These are phyloP conservation scores for Eustalomyia histrio DNA, from an alignment of 2,888 invertebrate species.

Conservation along the genomic window DNA sequence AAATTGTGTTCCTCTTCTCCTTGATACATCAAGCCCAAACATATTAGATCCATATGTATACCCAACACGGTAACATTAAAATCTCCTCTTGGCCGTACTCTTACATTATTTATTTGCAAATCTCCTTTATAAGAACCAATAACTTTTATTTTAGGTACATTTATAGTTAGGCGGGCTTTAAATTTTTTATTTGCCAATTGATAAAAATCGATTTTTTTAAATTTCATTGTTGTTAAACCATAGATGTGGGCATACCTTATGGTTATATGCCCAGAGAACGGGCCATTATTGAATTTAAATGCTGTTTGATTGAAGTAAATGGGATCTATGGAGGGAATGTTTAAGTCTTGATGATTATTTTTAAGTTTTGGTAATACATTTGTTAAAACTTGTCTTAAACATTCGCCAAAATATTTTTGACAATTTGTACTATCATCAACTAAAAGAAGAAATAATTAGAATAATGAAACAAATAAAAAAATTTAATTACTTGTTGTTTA, in stretches of 20 bases:
- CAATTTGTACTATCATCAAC: constrained; percentile 59
- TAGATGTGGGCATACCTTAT: constrained; percentile 81
- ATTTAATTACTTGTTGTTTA: neutral
- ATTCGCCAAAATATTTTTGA: constrained; percentile 54
- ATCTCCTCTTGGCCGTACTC: constrained; percentile 82
- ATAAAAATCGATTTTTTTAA: constrained; percentile 81
- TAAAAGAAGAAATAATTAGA: constrained; percentile 12
- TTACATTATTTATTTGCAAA: constrained; percentile 82
- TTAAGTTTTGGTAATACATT: constrained; percentile 67
- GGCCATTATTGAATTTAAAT: constrained; percentile 74
- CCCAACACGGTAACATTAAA: constrained; percentile 83
- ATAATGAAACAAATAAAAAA: neutral
- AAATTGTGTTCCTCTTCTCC: constrained; percentile 81
- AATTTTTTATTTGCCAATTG: constrained; percentile 67
- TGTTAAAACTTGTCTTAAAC: constrained; percentile 47
- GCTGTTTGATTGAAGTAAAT: constrained; percentile 73
- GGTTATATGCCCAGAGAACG: constrained; percentile 74
- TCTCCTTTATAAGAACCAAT: constrained; percentile 84
- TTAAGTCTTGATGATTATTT: constrained; percentile 74
- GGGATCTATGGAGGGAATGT: constrained; percentile 77
- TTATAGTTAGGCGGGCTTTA: constrained; percentile 79
- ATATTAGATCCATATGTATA: constrained; percentile 71
- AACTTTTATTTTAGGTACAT: constrained; percentile 81
- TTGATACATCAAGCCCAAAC: constrained; percentile 80
- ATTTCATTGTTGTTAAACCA: constrained; percentile 81